phyloP scores from a whole-genome alignment of 1,140 invertebrate species.

The Neodiprion lecontei region DNA sequence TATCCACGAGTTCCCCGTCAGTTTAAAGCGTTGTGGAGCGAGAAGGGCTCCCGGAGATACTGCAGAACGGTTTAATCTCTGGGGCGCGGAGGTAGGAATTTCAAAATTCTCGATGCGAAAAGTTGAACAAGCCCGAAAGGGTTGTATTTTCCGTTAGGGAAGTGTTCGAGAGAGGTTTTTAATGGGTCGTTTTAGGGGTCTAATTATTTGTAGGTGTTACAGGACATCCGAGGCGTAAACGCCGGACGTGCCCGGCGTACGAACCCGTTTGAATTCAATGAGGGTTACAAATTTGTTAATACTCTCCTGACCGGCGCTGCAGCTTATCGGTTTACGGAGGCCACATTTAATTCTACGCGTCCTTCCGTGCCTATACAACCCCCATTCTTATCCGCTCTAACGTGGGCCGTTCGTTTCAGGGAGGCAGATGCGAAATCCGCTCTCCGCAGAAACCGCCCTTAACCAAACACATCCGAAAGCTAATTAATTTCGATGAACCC shows the following conservation, averaged over 20 bases:
- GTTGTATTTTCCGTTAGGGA: background rate
- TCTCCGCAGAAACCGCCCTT: no score
- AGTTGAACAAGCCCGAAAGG: slow-evolving; percentile 1
- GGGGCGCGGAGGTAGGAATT: background rate
- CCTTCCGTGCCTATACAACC: background rate
- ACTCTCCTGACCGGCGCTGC: background rate
- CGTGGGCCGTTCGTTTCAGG: background rate
- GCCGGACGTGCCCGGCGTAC: slow-evolving; percentile 1
- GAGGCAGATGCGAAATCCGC: no score
- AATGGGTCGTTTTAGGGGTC: slow-evolving; percentile 6
- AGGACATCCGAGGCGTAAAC: background rate
- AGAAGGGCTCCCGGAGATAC: background rate
- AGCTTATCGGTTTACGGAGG: background rate
- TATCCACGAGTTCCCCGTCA: no score
- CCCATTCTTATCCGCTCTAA: background rate
- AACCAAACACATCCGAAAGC: no score
- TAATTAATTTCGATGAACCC: background rate
- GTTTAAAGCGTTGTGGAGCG: no score
- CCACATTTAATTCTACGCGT: background rate
- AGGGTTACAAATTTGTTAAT: slow-evolving; percentile 6
- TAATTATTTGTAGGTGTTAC: slow-evolving; percentile 2
- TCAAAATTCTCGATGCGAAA: background rate
- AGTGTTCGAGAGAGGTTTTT: slow-evolving; percentile 5
- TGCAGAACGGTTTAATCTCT: background rate
- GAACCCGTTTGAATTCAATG: background rate